A percentile compares a stretch with the other conserved stretches of the same genome.
These are phyloP conservation scores for Myopa tessellatipennis DNA, from an alignment of 2,888 invertebrate species.

Conservation along the genomic window DNA sequence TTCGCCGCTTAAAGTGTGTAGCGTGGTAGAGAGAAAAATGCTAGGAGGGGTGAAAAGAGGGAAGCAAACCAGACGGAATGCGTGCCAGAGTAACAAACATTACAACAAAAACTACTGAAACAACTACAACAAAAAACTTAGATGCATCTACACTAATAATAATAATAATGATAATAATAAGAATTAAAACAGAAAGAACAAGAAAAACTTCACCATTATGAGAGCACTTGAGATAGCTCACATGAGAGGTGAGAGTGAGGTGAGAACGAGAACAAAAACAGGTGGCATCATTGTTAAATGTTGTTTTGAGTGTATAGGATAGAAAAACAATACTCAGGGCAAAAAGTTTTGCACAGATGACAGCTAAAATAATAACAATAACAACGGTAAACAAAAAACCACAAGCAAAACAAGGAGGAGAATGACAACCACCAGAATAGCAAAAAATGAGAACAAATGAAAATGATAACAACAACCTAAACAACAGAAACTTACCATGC, in stretches of 20 bases:
- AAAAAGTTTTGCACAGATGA: neutral
- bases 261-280: conserved; percentile 14
- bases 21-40: too few relatives aligned
- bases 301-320: neutral
- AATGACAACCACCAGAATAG: neutral
- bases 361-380: neutral
- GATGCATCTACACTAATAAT: too few relatives aligned
- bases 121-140: too few relatives aligned
- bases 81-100: too few relatives aligned
- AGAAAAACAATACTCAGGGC: neutral
- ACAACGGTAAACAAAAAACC: neutral
- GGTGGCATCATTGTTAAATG: conserved; percentile 31
- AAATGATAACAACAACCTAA: neutral
- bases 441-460: neutral
- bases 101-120: neutral
- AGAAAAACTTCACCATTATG: too few relatives aligned
- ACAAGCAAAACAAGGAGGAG: neutral
- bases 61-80: too few relatives aligned
- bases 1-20: neutral
- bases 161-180: neutral
- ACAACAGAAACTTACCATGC: neutral
- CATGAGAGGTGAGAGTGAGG: neutral
- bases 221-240: too few relatives aligned
- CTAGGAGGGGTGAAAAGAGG: too few relatives aligned
- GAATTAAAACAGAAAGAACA: neutral